Evolutionary conservation across 2,888 invertebrate genomes (phyloP), one percentile per base, ranked within the genome.

Genomic region (Gymnosoma rotundatum): DNA sequence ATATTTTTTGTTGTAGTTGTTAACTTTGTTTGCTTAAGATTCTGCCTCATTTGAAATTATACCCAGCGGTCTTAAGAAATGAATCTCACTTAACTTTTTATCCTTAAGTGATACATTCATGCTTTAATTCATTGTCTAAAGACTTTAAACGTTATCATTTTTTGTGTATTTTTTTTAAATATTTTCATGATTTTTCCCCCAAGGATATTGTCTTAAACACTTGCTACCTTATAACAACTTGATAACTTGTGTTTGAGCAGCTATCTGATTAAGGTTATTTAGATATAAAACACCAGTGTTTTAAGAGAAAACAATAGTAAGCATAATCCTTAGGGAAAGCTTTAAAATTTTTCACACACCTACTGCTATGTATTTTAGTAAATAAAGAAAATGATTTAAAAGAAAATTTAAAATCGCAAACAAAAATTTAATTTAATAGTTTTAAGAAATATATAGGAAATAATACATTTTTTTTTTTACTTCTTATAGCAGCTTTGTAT

Each of bases 31-130:
- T 61, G 52, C 42, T 78, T 64, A 83, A 64, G 66, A 74, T 75
- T 14, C 60, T 60, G 78, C 36, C 74, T 83, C 74, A 70, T 79
- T 70, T 70, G 42, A 75, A 79, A 83, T 83, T 74, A 83, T 79
- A 70, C 74, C 83, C 83, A 75, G 45, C 66, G 83, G 83, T 50
- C 74, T 60, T 21, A 75, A 69, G 60, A 83, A 75, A 78, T 83
- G 83, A 83, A 78, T 74, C 58, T 60, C 83, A 78, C 78, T 79
- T 83, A 79, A 83, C 70, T 70, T 83, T 61, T 74, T 74, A 70
- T 75, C 74, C 74, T 66, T 48, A 70, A 75, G 45, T 79, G 75
- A 66, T 75, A 70, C 54, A 48, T 74, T 61, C 32, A 69, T 54
- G 18, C 36, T 58, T 67, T 60, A 73, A 80, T 67, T 69, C 25